phyloP scores from a whole-genome alignment of 2,888 invertebrate genomes.

The Stenolophus ochropezus region DNA sequence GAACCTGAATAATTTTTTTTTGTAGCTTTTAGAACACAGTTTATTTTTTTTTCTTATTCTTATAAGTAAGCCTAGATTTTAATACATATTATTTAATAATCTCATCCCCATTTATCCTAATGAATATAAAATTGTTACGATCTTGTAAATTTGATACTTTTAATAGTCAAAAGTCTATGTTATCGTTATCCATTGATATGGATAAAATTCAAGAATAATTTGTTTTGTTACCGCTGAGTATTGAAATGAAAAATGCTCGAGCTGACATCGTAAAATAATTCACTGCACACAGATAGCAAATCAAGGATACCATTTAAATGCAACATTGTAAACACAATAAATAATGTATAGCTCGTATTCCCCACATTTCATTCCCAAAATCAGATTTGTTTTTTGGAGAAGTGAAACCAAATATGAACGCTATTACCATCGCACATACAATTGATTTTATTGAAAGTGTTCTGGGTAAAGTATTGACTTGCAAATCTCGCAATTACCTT shows the following conservation, averaged over 20 bases:
- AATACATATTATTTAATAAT: too few species aligned
- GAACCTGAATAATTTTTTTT: too few species aligned
- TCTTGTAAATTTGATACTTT: too few species aligned
- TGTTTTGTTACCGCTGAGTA: background rate
- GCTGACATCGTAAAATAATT: conserved; percentile 1
- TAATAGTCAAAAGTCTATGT: too few species aligned
- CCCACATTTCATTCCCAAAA: background rate
- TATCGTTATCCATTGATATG: too few species aligned
- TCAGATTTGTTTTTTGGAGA: background rate
- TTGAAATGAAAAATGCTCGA: background rate
- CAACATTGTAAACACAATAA: conserved; percentile 13
- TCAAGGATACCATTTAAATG: conserved; percentile 21
- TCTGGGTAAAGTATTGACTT: background rate
- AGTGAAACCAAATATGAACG: background rate
- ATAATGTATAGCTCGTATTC: background rate
- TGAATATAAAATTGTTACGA: too few species aligned
- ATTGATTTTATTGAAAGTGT: conserved; percentile 14
- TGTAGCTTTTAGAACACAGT: too few species aligned
- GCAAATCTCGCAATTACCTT: conserved; percentile 24
- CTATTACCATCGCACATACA: background rate
- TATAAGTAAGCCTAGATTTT: too few species aligned
- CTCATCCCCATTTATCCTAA: too few species aligned
- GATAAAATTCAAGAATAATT: too few species aligned
- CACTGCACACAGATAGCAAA: background rate
- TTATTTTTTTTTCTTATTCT: too few species aligned